Evolutionary conservation across 2,888 invertebrate species (phyloP).

Genomic region (Heteropelma amictum): DNA sequence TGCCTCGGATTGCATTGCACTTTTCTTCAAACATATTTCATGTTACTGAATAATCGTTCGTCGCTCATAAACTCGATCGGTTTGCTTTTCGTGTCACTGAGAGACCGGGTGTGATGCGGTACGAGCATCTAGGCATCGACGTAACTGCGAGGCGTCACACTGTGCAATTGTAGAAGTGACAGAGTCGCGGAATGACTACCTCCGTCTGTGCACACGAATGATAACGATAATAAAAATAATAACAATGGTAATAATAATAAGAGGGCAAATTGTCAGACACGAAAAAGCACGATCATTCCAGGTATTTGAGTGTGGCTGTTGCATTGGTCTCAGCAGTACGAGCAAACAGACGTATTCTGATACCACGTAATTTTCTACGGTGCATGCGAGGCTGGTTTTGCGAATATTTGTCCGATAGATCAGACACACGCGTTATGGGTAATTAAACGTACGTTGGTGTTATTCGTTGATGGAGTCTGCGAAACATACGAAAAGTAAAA

Average conservation of each 20-base stretch:
- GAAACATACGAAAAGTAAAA: no score
- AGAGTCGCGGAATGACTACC: constrained; percentile 16
- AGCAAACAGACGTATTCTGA: neutral
- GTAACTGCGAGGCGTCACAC: constrained; percentile 42
- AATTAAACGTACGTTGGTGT: no score
- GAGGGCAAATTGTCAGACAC: constrained; percentile 21
- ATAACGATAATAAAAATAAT: no score
- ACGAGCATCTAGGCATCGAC: constrained; percentile 31
- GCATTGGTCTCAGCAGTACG: constrained; percentile 3
- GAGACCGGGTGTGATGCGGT: constrained; percentile 35
- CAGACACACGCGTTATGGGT: no score
- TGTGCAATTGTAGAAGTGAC: constrained; percentile 38
- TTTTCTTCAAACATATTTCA: no score
- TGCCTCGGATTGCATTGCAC: no score
- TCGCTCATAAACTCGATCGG: constrained; percentile 34
- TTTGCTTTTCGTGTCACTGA: constrained; percentile 37
- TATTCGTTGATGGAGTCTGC: no score
- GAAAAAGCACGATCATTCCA: constrained; percentile 9
- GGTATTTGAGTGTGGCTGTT: neutral
- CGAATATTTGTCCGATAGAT: no score
- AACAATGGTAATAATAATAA: constrained; percentile 12
- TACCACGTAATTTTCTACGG: neutral
- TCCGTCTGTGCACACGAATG: neutral
- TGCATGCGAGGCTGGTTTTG: neutral
- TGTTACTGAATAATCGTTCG: constrained; percentile 5